Conservation (phyloP, 2,113 vertebrate species). For the Psittacus erithacus region DNA sequence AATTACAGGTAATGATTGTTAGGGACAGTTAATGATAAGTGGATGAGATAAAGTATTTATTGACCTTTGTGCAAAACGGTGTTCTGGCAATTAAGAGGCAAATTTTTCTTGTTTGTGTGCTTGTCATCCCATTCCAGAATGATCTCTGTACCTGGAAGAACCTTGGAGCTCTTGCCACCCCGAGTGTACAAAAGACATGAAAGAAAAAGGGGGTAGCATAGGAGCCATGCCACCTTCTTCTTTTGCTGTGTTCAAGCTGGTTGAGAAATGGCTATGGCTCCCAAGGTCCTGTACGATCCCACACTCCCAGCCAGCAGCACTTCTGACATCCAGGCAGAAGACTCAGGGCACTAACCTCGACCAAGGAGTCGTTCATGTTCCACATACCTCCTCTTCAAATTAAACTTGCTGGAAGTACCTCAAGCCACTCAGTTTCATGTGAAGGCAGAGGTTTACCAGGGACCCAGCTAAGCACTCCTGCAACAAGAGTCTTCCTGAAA, state of each 20-base stretch:
- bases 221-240: not conserved
- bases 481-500: not conserved
- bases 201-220: not conserved
- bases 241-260: not conserved
- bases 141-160: not conserved
- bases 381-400: not conserved
- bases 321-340: not conserved
- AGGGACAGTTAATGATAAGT: not conserved
- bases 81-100: not conserved
- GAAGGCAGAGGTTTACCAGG: not conserved
- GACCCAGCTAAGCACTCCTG: not conserved
- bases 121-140: not conserved
- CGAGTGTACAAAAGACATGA: not conserved
- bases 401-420: not conserved
- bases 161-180: not conserved
- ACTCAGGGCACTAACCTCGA: not conserved
- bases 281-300: not conserved
- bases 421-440: not conserved
- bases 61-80: not conserved
- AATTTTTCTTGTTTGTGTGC: not conserved
- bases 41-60: not conserved
- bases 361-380: not conserved
- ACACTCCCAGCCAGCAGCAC: fast-evolving
- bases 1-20: not conserved
- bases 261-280: not conserved